Evolutionary conservation across 2,797 vertebrate genomes (phyloP).

Genomic region (Macroramphosus scolopax): DNA sequence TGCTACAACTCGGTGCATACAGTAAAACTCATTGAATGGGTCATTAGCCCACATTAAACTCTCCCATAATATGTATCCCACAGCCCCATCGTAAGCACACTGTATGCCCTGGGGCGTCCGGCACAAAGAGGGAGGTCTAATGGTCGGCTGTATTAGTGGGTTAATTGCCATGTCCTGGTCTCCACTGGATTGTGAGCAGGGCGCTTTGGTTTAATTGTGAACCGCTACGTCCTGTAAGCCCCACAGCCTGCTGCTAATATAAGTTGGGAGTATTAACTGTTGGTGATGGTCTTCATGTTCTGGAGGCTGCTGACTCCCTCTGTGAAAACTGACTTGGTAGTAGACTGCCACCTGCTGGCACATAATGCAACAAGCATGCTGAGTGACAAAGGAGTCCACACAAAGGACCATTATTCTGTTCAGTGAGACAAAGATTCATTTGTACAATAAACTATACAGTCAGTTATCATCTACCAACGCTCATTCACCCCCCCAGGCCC

Average conservation of each 20-base stretch:
- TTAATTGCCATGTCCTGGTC: constrained; percentile 92
- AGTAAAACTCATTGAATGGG: constrained; percentile 85
- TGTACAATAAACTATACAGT: too few relatives aligned
- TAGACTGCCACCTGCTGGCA: constrained; percentile 72
- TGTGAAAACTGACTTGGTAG: constrained; percentile 21
- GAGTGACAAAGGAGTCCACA: too few relatives aligned
- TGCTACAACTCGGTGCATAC: constrained; percentile 83
- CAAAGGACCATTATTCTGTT: not conserved
- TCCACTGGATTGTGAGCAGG: constrained; percentile 64
- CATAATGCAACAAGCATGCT: too few relatives aligned
- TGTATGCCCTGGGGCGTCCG: constrained; percentile 84
- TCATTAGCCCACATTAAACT: constrained; percentile 89
- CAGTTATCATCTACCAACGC: too few relatives aligned
- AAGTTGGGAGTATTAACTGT: too few relatives aligned
- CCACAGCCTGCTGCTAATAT: constrained; percentile 5
- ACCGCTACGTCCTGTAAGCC: constrained; percentile 55
- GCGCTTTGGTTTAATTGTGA: constrained; percentile 75
- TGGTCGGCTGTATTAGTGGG: constrained; percentile 93
- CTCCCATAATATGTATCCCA: constrained; percentile 87
- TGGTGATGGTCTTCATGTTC: too few relatives aligned
- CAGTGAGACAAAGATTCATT: not conserved
- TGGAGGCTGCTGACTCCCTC: too few relatives aligned
- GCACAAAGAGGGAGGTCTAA: constrained; percentile 92
- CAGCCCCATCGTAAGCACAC: constrained; percentile 85
- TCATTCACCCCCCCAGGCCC: too few relatives aligned